These are phyloP conservation scores for Agrenia bidenticulata DNA, from an alignment of 2,888 invertebrate species.

Conservation along the genomic window DNA sequence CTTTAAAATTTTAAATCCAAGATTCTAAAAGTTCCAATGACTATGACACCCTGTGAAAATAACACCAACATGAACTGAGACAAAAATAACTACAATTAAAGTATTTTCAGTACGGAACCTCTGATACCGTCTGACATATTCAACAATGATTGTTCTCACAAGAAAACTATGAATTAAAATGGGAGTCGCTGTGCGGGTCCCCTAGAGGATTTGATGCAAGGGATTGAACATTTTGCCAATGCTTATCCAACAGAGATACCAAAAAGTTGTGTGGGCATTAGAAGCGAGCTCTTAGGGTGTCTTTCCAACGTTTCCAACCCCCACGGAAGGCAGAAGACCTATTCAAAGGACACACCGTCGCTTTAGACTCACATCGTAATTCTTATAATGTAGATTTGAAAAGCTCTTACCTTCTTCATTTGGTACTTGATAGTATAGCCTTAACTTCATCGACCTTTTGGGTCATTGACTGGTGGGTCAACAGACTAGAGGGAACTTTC, in stretches of 20 bases:
- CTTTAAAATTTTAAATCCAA: no score
- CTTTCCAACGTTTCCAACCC: conserved; percentile 97
- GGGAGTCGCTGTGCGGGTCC: conserved; percentile 82
- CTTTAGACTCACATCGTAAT: conserved; percentile 9
- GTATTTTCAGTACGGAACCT: no score
- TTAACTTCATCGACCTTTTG: conserved; percentile 97
- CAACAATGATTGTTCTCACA: no score
- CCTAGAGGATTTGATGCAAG: conserved; percentile 98
- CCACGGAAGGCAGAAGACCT: conserved; percentile 98
- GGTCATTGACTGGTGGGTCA: conserved; percentile 93
- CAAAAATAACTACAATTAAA: no score
- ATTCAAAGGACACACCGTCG: no score
- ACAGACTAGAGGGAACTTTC: conserved; percentile 98
- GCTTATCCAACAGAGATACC: conserved; percentile 98
- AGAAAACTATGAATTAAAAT: not conserved
- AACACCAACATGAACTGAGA: no score
- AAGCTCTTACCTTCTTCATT: conserved; percentile 91
- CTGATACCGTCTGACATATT: no score
- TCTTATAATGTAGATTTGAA: not conserved
- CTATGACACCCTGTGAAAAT: no score
- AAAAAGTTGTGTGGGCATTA: conserved; percentile 99
- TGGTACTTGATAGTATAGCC: conserved; percentile 99
- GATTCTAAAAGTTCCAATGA: no score
- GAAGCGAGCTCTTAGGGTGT: conserved; percentile 91
- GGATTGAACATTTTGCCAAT: conserved; percentile 99